phyloP scores from a whole-genome alignment of 2,797 vertebrate genomes.

The Enoplosus armatus region DNA sequence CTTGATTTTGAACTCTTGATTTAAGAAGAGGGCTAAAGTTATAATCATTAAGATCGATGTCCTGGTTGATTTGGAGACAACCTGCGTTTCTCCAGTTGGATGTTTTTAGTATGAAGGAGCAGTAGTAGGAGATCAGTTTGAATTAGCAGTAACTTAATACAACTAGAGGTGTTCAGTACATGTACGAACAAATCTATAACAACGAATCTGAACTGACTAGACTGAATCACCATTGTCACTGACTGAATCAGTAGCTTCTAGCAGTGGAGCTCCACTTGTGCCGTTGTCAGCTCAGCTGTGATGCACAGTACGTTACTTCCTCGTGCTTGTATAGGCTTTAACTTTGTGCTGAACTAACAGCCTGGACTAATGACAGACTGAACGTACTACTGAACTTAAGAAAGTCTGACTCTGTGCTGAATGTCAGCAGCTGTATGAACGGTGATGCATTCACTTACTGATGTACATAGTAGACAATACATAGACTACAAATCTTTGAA shows the following conservation, averaged over 20 bases:
- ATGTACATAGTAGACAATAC: background rate
- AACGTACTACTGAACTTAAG: background rate
- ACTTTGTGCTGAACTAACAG: background rate
- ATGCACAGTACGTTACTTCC: background rate
- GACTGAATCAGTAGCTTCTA: background rate
- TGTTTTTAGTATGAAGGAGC: background rate
- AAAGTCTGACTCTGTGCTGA: background rate
- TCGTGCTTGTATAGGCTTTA: background rate
- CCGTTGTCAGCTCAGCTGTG: background rate
- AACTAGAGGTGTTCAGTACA: background rate
- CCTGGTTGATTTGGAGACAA: no score
- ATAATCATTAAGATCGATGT: no score
- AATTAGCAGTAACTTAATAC: background rate
- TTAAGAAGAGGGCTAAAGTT: no score
- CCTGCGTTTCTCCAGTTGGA: background rate
- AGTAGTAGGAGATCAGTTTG: background rate
- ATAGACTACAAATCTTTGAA: no score
- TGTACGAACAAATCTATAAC: background rate
- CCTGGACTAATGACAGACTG: background rate
- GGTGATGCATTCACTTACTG: background rate
- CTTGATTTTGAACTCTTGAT: no score
- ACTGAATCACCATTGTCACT: background rate
- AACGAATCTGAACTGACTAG: background rate
- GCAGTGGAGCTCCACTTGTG: no score
- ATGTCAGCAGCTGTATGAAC: background rate